Percentiles rank a stretch among this genome's conserved stretches.
These are phyloP conservation scores for Paedocypris micromegethes DNA, from an alignment of 2,797 vertebrate species.

Conservation along the genomic window DNA sequence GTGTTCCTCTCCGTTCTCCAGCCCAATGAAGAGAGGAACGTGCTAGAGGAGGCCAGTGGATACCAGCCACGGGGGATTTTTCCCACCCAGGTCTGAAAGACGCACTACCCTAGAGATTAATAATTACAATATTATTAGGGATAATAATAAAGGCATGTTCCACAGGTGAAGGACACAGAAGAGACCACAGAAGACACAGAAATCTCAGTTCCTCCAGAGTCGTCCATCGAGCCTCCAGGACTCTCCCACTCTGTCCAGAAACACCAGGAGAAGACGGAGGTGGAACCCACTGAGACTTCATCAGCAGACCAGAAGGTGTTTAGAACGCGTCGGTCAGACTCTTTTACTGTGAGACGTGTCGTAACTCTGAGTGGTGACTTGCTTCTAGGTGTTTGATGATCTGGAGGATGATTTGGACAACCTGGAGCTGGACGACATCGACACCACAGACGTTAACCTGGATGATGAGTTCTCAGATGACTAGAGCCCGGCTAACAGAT, in stretches of 20 bases:
- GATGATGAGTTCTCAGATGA: conserved; percentile 95
- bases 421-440: conserved; percentile 94
- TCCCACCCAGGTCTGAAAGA: conserved; percentile 10
- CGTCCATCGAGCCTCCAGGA: conserved; percentile 38
- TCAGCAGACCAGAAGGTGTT: conserved; percentile 52
- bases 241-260: conserved; percentile 48
- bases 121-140: too few species aligned
- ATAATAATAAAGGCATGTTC: conserved; percentile 6
- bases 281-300: conserved; percentile 7
- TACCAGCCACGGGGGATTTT: conserved; percentile 71
- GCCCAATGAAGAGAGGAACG: conserved; percentile 95
- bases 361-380: background rate
- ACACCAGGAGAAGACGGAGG: background rate
- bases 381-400: conserved; percentile 74
- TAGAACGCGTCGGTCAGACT: conserved; percentile 8
- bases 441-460: conserved; percentile 93
- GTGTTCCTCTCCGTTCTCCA: conserved; percentile 45
- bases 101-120: too few species aligned
- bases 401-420: conserved; percentile 94
- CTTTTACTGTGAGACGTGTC: background rate
- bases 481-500: conserved; percentile 56
- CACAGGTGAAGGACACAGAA: conserved; percentile 49
- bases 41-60: conserved; percentile 88
- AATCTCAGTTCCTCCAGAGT: conserved; percentile 24
- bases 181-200: conserved; percentile 43